Base-by-base conservation (phyloP, 2,888 invertebrate species). In the Omphaloscelis lunosa region DNA sequence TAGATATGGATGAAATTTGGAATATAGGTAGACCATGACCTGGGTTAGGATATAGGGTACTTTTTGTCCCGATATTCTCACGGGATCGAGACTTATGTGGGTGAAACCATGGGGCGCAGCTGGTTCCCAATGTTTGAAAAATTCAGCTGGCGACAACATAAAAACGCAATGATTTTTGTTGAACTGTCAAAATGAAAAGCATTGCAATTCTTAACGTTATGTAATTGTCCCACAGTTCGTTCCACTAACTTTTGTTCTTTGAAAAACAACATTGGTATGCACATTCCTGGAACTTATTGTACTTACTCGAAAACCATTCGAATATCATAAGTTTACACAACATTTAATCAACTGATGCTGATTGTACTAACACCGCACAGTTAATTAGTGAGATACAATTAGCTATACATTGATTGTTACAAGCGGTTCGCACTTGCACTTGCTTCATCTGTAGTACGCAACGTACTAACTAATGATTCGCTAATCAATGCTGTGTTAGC, bases 381-480 rank as follows among this genome's bases (percentile, higher is more conserved):
- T 58, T 56, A 71, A 62, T 76, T 76, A 71, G 67, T 58, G 17
- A 62, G 41, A 8, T 56, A 15, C 45, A 70, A 80, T 75, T 80
- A 61, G 41, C 1, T 34, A 41, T 62, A 71, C 76, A 80, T 62
- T 58, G 78, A 62, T 77, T 45, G 62, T 71, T 59, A 78, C 41
- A 69, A 72, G 7, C 72, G 45, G 45, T 81, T 82, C 78, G 34
- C 72, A 66, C 48, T n/a, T 51, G 45, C 72, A 20, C 29, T 81
- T 72, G 81, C 81, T 20, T 69, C 66, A 81, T 53, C n/a, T 66
- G 56, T 23, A 61, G 15, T 51, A 34, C 56, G 69, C 72, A 81
- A 62, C 70, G 72, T 61, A 61, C 58, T 69, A 34, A 41, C 69
- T 81, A 82, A 77, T 78, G 65, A 73, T 69, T 69, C 12, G 72